phyloP scores from a whole-genome alignment of 2,888 invertebrate genomes.

The Ceramica pisi region DNA sequence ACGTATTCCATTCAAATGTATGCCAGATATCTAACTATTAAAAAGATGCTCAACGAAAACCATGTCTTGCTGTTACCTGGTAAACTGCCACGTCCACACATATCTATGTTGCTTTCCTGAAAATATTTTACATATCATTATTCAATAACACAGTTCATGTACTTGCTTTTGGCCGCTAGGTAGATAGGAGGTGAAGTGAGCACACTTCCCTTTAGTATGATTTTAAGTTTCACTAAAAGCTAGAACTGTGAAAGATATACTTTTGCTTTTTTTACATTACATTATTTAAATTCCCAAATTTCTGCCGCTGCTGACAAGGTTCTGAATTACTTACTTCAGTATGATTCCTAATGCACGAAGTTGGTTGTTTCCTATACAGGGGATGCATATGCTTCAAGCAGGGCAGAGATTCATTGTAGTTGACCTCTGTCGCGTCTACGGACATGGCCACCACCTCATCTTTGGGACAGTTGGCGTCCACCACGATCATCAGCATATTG shows the following conservation, averaged over 20 bases:
- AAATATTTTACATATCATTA: slow-evolving; percentile 41
- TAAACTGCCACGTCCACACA: slow-evolving; percentile 91
- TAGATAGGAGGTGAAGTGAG: no score
- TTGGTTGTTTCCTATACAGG: slow-evolving; percentile 92
- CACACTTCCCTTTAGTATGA: background rate
- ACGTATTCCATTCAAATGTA: slow-evolving; percentile 18
- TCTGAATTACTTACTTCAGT: slow-evolving; percentile 91
- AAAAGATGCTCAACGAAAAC: slow-evolving; percentile 70
- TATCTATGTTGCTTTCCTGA: slow-evolving; percentile 93
- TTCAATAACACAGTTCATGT: background rate
- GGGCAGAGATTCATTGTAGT: slow-evolving; percentile 91
- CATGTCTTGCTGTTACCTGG: slow-evolving; percentile 71
- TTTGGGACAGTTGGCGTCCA: slow-evolving; percentile 92
- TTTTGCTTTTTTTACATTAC: background rate
- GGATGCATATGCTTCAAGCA: slow-evolving; percentile 91
- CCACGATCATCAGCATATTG: slow-evolving; percentile 94
- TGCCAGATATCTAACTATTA: slow-evolving; percentile 62
- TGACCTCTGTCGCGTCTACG: slow-evolving; percentile 86
- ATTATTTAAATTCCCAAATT: no score
- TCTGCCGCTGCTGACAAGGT: background rate
- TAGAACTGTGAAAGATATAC: background rate
- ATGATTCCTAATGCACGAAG: slow-evolving; percentile 94
- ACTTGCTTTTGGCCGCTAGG: background rate
- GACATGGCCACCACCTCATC: slow-evolving; percentile 85
- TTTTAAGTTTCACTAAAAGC: background rate